Conservation (phyloP, 2,888 invertebrate species). For the Drosophila mulleri region DNA sequence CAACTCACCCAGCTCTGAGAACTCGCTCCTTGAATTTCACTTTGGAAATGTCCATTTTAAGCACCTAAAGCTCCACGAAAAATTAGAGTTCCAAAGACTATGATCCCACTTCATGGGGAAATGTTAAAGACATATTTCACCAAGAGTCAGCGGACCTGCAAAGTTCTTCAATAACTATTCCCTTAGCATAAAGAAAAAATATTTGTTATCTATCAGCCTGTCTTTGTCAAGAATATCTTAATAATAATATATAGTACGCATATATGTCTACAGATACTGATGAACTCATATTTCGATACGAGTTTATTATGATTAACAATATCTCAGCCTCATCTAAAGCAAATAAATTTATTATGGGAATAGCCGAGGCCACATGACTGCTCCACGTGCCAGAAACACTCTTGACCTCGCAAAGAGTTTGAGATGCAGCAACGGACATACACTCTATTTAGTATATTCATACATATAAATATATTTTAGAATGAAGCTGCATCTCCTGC, state of each 20-base stretch:
- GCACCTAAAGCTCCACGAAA: neutral
- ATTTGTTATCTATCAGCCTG: too few species aligned
- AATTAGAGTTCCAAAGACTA: neutral
- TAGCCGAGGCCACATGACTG: neutral
- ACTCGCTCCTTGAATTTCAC: slow-evolving; percentile 18
- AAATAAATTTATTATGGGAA: slow-evolving; percentile 39
- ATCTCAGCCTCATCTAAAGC: slow-evolving; percentile 70
- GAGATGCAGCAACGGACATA: slow-evolving; percentile 16
- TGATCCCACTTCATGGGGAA: neutral
- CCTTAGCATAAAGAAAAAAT: too few species aligned
- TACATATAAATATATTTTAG: neutral
- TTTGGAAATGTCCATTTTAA: neutral
- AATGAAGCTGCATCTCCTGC: too few species aligned
- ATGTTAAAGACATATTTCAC: neutral
- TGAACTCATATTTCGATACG: neutral
- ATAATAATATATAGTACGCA: neutral
- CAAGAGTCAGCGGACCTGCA: too few species aligned
- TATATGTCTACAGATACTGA: neutral
- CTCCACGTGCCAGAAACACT: slow-evolving; percentile 35
- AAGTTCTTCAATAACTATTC: too few species aligned
- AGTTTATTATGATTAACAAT: slow-evolving; percentile 19
- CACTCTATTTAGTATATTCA: neutral
- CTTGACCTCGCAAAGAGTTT: slow-evolving; percentile 42
- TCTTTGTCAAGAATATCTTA: neutral
- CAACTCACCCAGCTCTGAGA: neutral